phyloP scores from a whole-genome alignment of 2,797 vertebrate species.

The Malurus splendens region DNA sequence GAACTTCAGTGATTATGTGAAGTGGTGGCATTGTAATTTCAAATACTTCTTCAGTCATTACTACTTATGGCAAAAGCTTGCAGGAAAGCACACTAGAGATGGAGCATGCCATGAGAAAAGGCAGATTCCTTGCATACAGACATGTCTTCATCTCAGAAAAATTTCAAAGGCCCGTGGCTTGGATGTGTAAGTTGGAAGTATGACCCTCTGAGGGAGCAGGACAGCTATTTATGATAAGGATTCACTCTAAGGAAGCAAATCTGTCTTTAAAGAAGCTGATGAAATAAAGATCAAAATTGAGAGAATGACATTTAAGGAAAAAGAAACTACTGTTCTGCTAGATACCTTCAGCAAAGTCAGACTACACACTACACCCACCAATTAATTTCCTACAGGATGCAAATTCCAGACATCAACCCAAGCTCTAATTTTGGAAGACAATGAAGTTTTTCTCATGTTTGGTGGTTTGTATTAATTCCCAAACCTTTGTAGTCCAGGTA shows the following conservation, averaged over 20 bases:
- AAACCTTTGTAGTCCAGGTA: not conserved
- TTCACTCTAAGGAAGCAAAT: not conserved
- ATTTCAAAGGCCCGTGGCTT: not conserved
- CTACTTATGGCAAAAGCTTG: not conserved
- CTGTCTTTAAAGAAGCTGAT: not conserved
- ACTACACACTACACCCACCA: not conserved
- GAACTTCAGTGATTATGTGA: not conserved
- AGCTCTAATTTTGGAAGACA: not conserved
- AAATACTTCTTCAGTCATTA: constrained; percentile 3
- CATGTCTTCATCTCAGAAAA: not conserved
- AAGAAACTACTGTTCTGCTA: not conserved
- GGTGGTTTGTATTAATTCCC: not conserved
- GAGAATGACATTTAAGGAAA: not conserved
- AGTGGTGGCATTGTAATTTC: not conserved
- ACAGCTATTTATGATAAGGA: not conserved
- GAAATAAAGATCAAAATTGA: not conserved
- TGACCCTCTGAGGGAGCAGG: not conserved
- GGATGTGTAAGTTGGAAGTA: not conserved
- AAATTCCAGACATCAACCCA: not conserved
- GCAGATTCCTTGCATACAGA: not conserved
- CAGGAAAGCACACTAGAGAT: not conserved
- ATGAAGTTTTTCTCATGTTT: not conserved
- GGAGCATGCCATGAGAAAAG: not conserved
- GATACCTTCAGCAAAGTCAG: not conserved
- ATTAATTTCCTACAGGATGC: not conserved